A percentile compares a stretch with the other conserved stretches of the same genome.
Conservation (phyloP, 2,797 vertebrate genomes). For the Anguilla obscura region DNA sequence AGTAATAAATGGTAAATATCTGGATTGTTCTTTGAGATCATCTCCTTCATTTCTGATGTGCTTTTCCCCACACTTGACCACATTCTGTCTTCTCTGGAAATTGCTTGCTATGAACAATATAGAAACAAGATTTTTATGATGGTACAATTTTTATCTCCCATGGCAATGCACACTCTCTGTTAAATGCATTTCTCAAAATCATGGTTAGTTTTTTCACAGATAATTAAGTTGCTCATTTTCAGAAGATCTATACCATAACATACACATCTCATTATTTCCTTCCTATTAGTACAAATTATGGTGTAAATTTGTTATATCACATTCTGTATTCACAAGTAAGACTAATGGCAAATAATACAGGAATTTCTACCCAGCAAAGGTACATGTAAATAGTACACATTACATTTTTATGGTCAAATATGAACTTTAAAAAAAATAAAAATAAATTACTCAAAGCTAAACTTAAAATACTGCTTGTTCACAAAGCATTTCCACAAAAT, state of each 20-base stretch:
- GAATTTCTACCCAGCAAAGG: too few species aligned
- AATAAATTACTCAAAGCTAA: not conserved
- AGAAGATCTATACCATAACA: not conserved
- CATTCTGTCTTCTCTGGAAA: slow-evolving; percentile 11
- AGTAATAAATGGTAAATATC: slow-evolving; percentile 26
- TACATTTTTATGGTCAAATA: too few species aligned
- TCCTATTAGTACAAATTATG: not conserved
- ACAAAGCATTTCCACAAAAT: not conserved
- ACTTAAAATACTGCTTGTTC: not conserved
- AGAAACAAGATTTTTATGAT: not conserved
- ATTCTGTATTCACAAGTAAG: too few species aligned
- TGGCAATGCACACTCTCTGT: not conserved
- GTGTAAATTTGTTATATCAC: too few species aligned
- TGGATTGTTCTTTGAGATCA: slow-evolving; percentile 26
- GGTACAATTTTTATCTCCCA: not conserved
- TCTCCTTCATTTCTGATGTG: slow-evolving; percentile 27
- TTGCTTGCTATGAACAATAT: slow-evolving; percentile 40
- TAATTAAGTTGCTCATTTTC: not conserved
- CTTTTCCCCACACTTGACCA: not conserved
- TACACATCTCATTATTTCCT: not conserved
- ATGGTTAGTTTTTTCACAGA: not conserved
- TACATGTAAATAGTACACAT: not conserved
- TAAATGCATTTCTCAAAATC: slow-evolving; percentile 24
- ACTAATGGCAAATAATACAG: too few species aligned
- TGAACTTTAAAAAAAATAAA: not conserved